phyloP scores from a whole-genome alignment of 2,888 invertebrate species.

The Megalurothrips usitatus region DNA sequence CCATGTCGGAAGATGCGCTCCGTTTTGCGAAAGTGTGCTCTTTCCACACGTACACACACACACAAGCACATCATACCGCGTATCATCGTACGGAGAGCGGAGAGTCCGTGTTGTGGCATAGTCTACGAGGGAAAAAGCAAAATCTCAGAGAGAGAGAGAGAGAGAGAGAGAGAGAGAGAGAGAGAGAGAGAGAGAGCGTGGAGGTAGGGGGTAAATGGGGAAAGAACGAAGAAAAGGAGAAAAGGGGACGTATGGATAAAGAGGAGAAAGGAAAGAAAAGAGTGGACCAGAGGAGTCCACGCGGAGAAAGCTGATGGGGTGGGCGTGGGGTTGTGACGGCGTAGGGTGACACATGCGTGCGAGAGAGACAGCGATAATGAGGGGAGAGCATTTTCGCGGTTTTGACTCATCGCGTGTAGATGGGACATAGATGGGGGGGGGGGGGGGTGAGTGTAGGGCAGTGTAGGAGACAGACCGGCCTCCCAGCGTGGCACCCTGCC shows the following conservation, averaged over 20 bases:
- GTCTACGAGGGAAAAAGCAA: too few species aligned
- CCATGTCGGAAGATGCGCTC: too few species aligned
- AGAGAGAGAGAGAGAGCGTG: background rate
- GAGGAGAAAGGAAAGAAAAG: conserved; percentile 4
- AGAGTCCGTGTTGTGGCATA: background rate
- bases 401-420: too few species aligned
- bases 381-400: too few species aligned
- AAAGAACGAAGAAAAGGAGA: background rate
- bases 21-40: too few species aligned
- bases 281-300: background rate
- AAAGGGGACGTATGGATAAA: background rate
- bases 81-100: too few species aligned
- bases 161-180: background rate
- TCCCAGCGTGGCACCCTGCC: too few species aligned
- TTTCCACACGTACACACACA: too few species aligned
- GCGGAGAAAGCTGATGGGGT: too few species aligned
- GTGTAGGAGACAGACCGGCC: too few species aligned
- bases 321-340: background rate
- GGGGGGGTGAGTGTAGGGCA: too few species aligned
- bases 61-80: background rate
- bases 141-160: background rate
- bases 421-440: too few species aligned
- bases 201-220: background rate
- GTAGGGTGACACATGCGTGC: background rate
- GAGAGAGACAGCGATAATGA: conserved; percentile 14